phyloP scores from a whole-genome alignment of 2,113 vertebrate species.

The Alexandromys fortis region DNA sequence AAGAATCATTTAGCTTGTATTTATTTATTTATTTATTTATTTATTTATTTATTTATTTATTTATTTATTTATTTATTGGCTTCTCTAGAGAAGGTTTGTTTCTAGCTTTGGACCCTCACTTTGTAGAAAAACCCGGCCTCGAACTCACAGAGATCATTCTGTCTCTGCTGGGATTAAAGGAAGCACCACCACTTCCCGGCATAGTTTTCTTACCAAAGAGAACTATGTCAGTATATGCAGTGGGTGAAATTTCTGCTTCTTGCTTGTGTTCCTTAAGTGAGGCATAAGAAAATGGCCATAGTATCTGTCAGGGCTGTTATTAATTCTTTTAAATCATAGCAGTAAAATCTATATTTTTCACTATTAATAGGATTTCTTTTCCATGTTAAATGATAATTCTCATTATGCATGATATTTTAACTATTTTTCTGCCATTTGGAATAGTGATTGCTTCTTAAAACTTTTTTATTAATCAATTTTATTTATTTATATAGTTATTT shows the following conservation, averaged over 20 bases:
- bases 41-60: too few relatives aligned
- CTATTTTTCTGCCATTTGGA: not conserved
- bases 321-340: not conserved
- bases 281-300: not conserved
- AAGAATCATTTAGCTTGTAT: not conserved
- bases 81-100: too few relatives aligned
- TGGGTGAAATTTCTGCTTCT: not conserved
- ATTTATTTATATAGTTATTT: too few relatives aligned
- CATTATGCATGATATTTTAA: not conserved
- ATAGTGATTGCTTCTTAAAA: not conserved
- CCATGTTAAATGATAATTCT: not conserved
- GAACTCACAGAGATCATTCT: too few relatives aligned
- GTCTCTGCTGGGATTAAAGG: too few relatives aligned
- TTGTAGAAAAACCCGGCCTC: too few relatives aligned
- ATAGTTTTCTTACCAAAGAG: not conserved
- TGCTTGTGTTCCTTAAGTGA: not conserved
- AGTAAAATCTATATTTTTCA: not conserved
- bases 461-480: not conserved
- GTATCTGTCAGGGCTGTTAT: not conserved
- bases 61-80: too few relatives aligned
- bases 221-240: not conserved
- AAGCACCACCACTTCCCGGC: too few relatives aligned
- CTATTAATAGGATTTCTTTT: not conserved
- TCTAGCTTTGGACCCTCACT: too few relatives aligned
- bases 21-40: too few relatives aligned